phyloP scores from a whole-genome alignment of 2,113 vertebrate genomes.

The Mola mola region DNA sequence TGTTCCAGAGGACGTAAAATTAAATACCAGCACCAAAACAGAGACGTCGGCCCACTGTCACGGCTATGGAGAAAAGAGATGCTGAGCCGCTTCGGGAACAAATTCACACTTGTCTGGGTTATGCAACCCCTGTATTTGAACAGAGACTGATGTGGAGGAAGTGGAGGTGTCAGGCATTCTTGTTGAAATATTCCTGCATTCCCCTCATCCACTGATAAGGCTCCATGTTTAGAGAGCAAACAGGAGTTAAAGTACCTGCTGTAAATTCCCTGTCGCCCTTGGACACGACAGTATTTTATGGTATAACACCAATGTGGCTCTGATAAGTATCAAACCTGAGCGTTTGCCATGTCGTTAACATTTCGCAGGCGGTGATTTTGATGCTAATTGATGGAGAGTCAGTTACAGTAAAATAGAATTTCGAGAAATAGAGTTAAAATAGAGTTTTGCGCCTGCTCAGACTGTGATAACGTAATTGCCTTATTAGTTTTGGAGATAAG shows the following conservation, averaged over 20 bases:
- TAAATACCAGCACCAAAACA: too few relatives aligned
- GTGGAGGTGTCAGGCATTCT: conserved; percentile 14
- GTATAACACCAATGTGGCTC: conserved; percentile 39
- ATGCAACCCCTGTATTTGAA: conserved; percentile 28
- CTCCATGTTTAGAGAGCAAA: conserved; percentile 58
- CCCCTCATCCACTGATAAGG: conserved; percentile 67
- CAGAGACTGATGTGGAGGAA: conserved; percentile 37
- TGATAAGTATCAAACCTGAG: conserved; percentile 56
- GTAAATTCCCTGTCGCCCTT: conserved; percentile 47
- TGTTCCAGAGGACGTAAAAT: conserved; percentile 59
- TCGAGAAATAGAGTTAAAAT: too few relatives aligned
- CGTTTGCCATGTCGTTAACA: conserved; percentile 59
- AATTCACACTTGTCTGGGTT: conserved; percentile 25
- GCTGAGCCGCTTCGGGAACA: neutral
- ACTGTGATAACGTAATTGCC: conserved; percentile 45
- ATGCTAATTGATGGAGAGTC: conserved; percentile 63
- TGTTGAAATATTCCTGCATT: conserved; percentile 49
- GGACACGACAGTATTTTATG: conserved; percentile 57
- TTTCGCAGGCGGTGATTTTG: conserved; percentile 62
- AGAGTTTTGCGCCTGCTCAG: conserved; percentile 22
- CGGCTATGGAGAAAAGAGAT: neutral
- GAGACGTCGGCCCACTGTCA: too few relatives aligned
- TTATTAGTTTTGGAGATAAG: conserved; percentile 46
- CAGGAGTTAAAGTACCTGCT: conserved; percentile 46
- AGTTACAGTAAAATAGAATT: conserved; percentile 71